Conservation (phyloP, 2,113 vertebrate genomes). For the Sminthopsis crassicaudata region DNA sequence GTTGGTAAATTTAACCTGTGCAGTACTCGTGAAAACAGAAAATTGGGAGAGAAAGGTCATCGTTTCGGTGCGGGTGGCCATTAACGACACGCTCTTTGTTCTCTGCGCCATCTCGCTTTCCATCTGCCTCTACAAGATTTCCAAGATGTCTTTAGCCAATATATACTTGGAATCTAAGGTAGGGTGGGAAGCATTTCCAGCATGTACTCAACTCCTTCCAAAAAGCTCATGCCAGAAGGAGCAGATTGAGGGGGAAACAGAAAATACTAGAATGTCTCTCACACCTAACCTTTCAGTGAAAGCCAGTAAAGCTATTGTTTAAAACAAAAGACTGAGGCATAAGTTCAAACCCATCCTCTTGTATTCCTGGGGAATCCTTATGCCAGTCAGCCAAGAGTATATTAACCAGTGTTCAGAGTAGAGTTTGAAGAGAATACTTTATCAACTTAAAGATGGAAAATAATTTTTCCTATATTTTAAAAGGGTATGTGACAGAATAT, state of each 20-base stretch:
- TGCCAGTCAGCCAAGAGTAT: rapidly evolving
- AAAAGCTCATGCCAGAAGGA: background rate
- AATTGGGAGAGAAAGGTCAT: constrained; percentile 88
- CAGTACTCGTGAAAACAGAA: constrained; percentile 92
- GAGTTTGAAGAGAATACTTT: background rate
- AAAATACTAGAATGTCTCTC: background rate
- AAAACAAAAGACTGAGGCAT: background rate
- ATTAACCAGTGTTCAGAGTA: background rate
- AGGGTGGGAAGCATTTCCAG: constrained; percentile 75
- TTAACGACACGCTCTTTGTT: constrained; percentile 95
- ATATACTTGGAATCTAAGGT: constrained; percentile 98
- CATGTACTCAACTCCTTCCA: background rate
- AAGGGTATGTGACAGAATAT: background rate
- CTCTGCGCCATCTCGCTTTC: constrained; percentile 94
- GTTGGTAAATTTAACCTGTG: constrained; percentile 94
- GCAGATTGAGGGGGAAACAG: background rate
- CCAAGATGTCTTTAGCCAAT: constrained; percentile 97
- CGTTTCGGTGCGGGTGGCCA: constrained; percentile 92
- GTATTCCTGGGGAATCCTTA: background rate
- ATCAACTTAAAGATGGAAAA: background rate
- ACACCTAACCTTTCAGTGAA: background rate
- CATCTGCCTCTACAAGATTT: constrained; percentile 95
- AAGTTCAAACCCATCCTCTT: background rate
- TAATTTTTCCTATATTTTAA: background rate
- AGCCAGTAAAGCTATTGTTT: background rate